Evolutionary conservation across 2,113 vertebrate genomes (phyloP).

Genomic region (Cryptotis parvus): DNA sequence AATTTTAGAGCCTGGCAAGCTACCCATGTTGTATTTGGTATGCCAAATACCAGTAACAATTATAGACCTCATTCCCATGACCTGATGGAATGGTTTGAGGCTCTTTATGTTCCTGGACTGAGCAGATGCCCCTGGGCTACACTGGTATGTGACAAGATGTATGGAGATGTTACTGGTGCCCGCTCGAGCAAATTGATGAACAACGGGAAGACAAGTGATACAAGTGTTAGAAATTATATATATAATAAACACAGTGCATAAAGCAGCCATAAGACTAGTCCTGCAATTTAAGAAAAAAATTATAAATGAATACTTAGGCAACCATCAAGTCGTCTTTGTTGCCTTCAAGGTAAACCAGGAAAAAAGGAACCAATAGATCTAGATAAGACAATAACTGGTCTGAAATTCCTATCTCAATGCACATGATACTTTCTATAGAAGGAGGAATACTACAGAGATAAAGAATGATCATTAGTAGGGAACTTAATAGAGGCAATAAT

Average conservation of each 20-base stretch:
- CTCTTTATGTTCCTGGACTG: too few species aligned
- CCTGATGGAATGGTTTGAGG: too few species aligned
- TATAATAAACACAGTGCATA: not conserved
- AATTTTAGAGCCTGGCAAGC: too few species aligned
- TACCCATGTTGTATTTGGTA: too few species aligned
- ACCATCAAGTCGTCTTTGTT: not conserved
- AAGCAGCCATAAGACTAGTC: not conserved
- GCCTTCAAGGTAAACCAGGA: not conserved
- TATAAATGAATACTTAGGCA: not conserved
- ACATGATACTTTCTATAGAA: not conserved
- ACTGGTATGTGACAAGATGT: too few species aligned
- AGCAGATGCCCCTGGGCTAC: too few species aligned
- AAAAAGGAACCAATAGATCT: not conserved
- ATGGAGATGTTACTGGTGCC: too few species aligned
- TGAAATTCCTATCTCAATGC: not conserved
- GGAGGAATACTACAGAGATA: not conserved
- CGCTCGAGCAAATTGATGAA: too few species aligned
- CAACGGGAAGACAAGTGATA: too few species aligned
- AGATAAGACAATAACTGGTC: not conserved
- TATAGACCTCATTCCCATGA: too few species aligned
- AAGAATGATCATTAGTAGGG: not conserved
- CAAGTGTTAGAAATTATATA: too few species aligned
- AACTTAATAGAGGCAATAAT: not conserved
- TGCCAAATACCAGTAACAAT: too few species aligned
- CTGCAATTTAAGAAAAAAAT: conserved; percentile 29